Evolutionary conservation across 1,140 invertebrate genomes (phyloP), one percentile per base, ranked within the genome.

Genomic region (Leptestheria dahalacensis): DNA sequence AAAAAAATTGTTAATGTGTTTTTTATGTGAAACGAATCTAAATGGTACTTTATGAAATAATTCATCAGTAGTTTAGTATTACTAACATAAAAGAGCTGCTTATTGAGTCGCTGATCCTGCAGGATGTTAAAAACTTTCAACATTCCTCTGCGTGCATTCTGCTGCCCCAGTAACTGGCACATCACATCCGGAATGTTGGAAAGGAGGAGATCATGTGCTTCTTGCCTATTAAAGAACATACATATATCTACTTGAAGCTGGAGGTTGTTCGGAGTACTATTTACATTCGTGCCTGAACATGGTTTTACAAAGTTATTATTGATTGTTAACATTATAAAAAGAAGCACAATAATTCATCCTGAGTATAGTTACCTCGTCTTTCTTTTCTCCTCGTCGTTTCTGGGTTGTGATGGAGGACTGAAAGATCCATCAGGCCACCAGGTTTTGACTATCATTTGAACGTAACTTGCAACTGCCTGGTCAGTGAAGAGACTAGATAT

Each of bases 31-130:
- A n/a, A n/a, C n/a, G n/a, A n/a, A n/a, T n/a, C n/a, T n/a, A n/a
- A n/a, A n/a, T n/a, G n/a, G n/a, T n/a, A n/a, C n/a, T n/a, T n/a
- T n/a, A n/a, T n/a, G n/a, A n/a, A n/a, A n/a, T n/a, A n/a, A n/a
- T n/a, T n/a, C n/a, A n/a, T n/a, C n/a, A n/a, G n/a, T n/a, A n/a
- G n/a, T n/a, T n/a, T n/a, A 60, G 62, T 63, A 81, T 86, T 84
- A 73, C 91, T 90, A 75, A n/a, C n/a, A n/a, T 93, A 93, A 74
- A 91, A 85, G 28, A 95, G 73, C 65, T 92, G 89, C 71, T 92
- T 93, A 69, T 95, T 94, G 61, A 91, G 80, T 66, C 80, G 80
- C 61, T 82, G 80, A 73, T 91, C 83, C 71, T 94, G 90, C 55
- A 94, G 70, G 29, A 85, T 82, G 68, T 90, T 84, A 74, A 93